These are phyloP conservation scores for Lasioglossum calceatum DNA, from an alignment of 2,888 invertebrate genomes.

Conservation along the genomic window DNA sequence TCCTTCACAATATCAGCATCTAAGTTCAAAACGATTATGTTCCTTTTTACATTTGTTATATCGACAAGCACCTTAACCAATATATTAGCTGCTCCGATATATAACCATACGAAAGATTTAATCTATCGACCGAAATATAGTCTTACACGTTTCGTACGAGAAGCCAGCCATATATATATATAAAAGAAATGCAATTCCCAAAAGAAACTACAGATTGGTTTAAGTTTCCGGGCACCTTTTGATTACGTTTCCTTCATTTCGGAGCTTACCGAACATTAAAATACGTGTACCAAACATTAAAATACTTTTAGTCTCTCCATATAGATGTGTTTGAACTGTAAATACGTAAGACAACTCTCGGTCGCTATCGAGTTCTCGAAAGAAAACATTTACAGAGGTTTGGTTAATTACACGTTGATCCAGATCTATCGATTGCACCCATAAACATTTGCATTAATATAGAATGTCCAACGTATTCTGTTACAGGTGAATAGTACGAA, in stretches of 20 bases:
- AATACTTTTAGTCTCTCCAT: conserved; percentile 8
- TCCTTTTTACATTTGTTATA: conserved; percentile 26
- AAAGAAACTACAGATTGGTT: conserved; percentile 21
- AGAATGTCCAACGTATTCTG: conserved; percentile 30
- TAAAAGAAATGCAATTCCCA: conserved; percentile 41
- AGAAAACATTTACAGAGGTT: conserved; percentile 31
- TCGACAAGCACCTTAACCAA: conserved; percentile 34
- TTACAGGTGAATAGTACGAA: background rate
- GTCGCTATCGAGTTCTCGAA: conserved; percentile 1
- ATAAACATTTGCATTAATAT: conserved; percentile 38
- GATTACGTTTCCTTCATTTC: conserved; percentile 23
- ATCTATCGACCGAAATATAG: conserved; percentile 12
- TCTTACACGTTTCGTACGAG: conserved; percentile 19
- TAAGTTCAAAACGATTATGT: conserved; percentile 24
- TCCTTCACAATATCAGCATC: conserved; percentile 60
- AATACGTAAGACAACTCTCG: conserved; percentile 12
- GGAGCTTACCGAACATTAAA: conserved; percentile 4
- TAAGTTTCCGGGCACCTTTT: conserved; percentile 13
- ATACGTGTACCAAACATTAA: background rate
- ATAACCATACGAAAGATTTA: conserved; percentile 32
- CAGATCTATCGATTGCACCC: conserved; percentile 37
- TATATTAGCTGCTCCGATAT: conserved; percentile 4
- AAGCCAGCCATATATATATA: conserved; percentile 8
- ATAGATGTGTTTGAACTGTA: conserved; percentile 9
- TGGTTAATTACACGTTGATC: conserved; percentile 21